phyloP scores from a whole-genome alignment of 2,113 vertebrate genomes.

The Hippocampus comes region DNA sequence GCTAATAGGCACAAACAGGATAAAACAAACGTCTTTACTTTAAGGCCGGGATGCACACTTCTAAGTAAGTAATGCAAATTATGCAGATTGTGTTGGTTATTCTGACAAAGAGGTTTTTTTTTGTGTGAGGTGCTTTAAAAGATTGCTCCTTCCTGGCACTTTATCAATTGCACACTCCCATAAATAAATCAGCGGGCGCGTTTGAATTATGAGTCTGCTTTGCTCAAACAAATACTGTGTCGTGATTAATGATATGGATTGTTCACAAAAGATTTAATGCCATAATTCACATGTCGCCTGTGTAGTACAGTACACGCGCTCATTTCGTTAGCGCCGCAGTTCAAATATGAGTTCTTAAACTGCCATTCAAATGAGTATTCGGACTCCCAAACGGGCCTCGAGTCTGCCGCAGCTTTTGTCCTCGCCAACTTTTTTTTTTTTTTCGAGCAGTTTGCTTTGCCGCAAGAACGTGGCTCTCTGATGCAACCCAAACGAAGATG shows the following conservation, averaged over 20 bases:
- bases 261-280: constrained; percentile 45
- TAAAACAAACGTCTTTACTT: constrained; percentile 83
- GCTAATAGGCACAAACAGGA: constrained; percentile 82
- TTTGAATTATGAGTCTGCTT: constrained; percentile 60
- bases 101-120: constrained; percentile 71
- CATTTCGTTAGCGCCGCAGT: constrained; percentile 9
- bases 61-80: constrained; percentile 80
- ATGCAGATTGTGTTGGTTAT: constrained; percentile 79
- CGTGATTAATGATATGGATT: constrained; percentile 41
- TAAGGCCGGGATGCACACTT: constrained; percentile 68
- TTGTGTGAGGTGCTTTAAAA: constrained; percentile 70
- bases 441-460: constrained; percentile 21
- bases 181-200: constrained; percentile 59
- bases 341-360: constrained; percentile 15
- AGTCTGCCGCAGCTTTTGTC: constrained; percentile 16
- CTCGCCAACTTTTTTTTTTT: constrained; percentile 9
- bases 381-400: constrained; percentile 12
- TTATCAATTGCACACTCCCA: constrained; percentile 70
- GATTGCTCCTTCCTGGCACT: constrained; percentile 67
- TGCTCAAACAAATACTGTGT: constrained; percentile 48
- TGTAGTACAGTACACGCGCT: constrained; percentile 21
- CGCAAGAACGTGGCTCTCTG: constrained; percentile 46
- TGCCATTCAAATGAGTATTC: neutral
- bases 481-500: constrained; percentile 45
- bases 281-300: constrained; percentile 36